Conservation (phyloP, 2,888 invertebrate species). For the Heliconius charithonia region DNA sequence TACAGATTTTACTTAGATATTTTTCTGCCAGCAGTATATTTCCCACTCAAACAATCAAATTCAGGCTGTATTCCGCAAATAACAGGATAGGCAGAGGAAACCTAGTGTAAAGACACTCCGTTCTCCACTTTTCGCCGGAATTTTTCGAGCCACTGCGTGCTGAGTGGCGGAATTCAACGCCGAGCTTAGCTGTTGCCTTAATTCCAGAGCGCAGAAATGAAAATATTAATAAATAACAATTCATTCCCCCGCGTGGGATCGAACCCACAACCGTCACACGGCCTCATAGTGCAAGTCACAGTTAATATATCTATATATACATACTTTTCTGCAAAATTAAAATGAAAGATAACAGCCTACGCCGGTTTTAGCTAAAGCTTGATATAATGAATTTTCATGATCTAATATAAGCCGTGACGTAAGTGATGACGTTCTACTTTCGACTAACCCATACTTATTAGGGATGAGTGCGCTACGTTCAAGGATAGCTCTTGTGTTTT, state of each 20-base stretch:
- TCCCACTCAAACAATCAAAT: neutral
- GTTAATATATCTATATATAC: neutral
- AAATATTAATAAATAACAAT: too few relatives aligned
- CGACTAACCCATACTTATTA: slow-evolving; percentile 21
- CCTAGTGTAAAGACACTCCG: too few relatives aligned
- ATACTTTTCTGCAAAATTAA: slow-evolving; percentile 4
- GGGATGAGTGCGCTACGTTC: slow-evolving; percentile 1
- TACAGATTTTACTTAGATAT: neutral
- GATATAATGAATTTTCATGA: slow-evolving; percentile 31
- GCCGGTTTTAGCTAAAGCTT: neutral
- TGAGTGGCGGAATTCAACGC: too few relatives aligned
- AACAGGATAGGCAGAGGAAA: too few relatives aligned
- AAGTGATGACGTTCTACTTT: slow-evolving; percentile 46
- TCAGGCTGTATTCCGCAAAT: too few relatives aligned
- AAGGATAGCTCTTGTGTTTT: slow-evolving; percentile 1
- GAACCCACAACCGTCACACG: too few relatives aligned
- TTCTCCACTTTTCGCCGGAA: too few relatives aligned
- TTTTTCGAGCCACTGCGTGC: too few relatives aligned
- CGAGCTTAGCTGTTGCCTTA: too few relatives aligned
- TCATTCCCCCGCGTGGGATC: too few relatives aligned
- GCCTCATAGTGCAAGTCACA: neutral
- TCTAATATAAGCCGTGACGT: slow-evolving; percentile 41
- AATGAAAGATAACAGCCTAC: neutral
- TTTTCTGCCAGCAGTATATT: neutral
- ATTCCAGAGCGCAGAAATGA: too few relatives aligned